Evolutionary conservation across 1,140 invertebrate genomes (phyloP).

Genomic region (Bombus fervidus): DNA sequence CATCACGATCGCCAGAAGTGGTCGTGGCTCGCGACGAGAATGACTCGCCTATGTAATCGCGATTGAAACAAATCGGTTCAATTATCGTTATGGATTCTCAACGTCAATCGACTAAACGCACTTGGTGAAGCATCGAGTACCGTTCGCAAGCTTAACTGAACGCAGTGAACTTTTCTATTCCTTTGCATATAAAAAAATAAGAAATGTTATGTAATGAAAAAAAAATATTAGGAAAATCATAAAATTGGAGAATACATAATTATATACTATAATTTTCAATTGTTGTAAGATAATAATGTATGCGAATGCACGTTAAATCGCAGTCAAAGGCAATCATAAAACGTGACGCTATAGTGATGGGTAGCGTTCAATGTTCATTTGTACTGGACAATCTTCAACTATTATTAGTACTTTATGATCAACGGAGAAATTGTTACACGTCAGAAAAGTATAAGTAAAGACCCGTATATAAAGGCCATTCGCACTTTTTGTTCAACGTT

Average conservation of each 20-base stretch:
- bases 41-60: constrained; percentile 22
- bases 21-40: neutral
- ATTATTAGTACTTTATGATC: constrained; percentile 37
- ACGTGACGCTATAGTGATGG: neutral
- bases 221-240: neutral
- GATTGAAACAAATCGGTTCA: constrained; percentile 50
- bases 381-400: neutral
- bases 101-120: constrained; percentile 9
- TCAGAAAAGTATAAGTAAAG: neutral
- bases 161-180: neutral
- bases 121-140: neutral
- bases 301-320: neutral
- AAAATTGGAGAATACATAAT: neutral
- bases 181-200: neutral
- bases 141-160: neutral
- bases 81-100: constrained; percentile 42
- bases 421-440: neutral
- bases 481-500: neutral
- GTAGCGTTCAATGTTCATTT: neutral
- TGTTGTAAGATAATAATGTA: neutral
- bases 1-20: neutral
- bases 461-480: no score
- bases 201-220: neutral
- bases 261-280: neutral
- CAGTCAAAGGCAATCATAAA: neutral